Evolutionary conservation across 2,797 vertebrate species (phyloP).

Genomic region (Chelonia mydas): DNA sequence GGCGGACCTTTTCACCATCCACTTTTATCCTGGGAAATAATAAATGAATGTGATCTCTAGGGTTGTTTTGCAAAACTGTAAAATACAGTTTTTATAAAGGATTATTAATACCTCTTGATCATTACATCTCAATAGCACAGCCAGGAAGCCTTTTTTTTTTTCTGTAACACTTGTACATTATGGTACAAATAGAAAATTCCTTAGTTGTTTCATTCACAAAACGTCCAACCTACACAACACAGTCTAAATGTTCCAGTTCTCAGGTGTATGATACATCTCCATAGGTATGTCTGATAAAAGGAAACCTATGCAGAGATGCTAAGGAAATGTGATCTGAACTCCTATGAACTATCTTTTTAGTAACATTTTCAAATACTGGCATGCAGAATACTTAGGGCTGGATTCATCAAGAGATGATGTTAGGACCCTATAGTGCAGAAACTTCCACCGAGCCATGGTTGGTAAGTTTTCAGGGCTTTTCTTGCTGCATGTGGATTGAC

Average conservation of each 20-base stretch:
- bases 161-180: not conserved
- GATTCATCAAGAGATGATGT: not conserved
- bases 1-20: not conserved
- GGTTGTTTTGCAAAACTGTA: not conserved
- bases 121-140: not conserved
- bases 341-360: not conserved
- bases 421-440: not conserved
- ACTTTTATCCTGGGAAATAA: not conserved
- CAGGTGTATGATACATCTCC: not conserved
- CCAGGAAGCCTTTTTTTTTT: not conserved
- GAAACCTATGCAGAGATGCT: not conserved
- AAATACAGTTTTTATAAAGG: not conserved
- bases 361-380: not conserved
- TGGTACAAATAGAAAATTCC: not conserved
- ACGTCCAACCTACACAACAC: not conserved
- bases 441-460: not conserved
- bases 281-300: not conserved
- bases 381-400: not conserved
- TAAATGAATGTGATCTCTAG: not conserved
- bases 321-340: not conserved
- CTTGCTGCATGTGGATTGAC: not conserved
- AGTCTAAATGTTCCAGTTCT: not conserved
- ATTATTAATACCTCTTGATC: not conserved
- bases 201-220: not conserved
- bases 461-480: not conserved